Evolutionary conservation across 2,888 invertebrate genomes (phyloP).

Genomic region (Aporophyla lueneburgensis): DNA sequence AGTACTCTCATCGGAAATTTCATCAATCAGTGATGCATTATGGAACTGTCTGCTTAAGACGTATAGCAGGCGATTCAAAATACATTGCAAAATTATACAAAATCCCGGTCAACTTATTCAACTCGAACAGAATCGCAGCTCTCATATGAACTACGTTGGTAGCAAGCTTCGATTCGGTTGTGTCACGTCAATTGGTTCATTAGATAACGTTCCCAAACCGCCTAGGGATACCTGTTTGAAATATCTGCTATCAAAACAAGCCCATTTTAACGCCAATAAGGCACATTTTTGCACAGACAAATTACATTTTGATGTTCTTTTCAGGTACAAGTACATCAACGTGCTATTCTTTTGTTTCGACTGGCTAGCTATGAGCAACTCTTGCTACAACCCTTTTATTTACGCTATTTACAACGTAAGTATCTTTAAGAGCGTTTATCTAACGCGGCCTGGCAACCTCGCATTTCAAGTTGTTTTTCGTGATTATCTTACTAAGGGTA

Average conservation of each 20-base stretch:
- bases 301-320: conserved; percentile 68
- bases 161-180: not conserved
- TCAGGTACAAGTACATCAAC: conserved; percentile 95
- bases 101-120: not conserved
- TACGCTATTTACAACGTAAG: conserved; percentile 97
- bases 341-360: conserved; percentile 96
- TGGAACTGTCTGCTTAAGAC: conserved; percentile 24
- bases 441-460: too few relatives aligned
- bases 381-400: conserved; percentile 97
- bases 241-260: not conserved
- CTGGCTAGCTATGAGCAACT: conserved; percentile 97
- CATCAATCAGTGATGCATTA: conserved; percentile 40
- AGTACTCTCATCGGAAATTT: conserved; percentile 31
- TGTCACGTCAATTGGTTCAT: not conserved
- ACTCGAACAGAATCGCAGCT: not conserved
- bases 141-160: not conserved
- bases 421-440: conserved; percentile 45
- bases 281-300: not conserved
- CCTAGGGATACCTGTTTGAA: not conserved
- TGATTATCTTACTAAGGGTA: too few relatives aligned
- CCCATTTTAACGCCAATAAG: not conserved
- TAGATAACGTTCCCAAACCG: not conserved
- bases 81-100: conserved; percentile 31
- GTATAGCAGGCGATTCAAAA: not conserved
- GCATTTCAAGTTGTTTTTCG: too few relatives aligned